These are phyloP conservation scores for Speoplatyrhinus poulsoni DNA, from an alignment of 2,113 vertebrate species.

Conservation along the genomic window DNA sequence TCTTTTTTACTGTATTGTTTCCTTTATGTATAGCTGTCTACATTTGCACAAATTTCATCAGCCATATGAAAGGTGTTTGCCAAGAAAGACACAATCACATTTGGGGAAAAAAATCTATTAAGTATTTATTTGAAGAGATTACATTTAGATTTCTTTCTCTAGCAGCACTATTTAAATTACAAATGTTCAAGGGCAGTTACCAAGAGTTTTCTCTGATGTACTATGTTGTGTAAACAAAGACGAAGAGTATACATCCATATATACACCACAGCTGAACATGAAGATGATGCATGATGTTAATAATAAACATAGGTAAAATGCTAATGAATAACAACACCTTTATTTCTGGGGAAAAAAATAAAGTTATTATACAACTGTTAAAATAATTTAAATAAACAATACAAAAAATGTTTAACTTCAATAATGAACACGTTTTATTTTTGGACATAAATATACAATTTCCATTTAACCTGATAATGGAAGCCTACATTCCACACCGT, in stretches of 20 bases:
- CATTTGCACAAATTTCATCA: background rate
- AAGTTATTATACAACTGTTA: constrained; percentile 18
- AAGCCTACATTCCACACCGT: constrained; percentile 23
- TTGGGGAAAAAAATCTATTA: constrained; percentile 70
- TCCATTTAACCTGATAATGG: constrained; percentile 29
- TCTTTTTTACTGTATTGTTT: no score
- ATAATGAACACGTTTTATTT: constrained; percentile 38
- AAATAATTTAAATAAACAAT: constrained; percentile 50
- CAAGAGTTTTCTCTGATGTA: constrained; percentile 59
- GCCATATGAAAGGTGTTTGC: background rate
- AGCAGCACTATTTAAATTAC: constrained; percentile 78
- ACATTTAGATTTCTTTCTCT: constrained; percentile 75
- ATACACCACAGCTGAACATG: constrained; percentile 53
- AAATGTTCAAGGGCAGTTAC: constrained; percentile 74
- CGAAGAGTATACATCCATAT: constrained; percentile 55
- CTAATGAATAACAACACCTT: constrained; percentile 39
- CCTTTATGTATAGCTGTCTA: no score
- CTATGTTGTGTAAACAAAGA: constrained; percentile 72
- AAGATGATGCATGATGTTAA: constrained; percentile 32
- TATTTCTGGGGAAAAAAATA: constrained; percentile 26
- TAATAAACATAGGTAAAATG: constrained; percentile 30
- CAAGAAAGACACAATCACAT: constrained; percentile 46
- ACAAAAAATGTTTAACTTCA: constrained; percentile 18
- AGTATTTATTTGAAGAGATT: constrained; percentile 78
- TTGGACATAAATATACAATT: constrained; percentile 42